These are phyloP conservation scores for Elegia similella DNA, from an alignment of 2,888 invertebrate genomes.

Conservation along the genomic window DNA sequence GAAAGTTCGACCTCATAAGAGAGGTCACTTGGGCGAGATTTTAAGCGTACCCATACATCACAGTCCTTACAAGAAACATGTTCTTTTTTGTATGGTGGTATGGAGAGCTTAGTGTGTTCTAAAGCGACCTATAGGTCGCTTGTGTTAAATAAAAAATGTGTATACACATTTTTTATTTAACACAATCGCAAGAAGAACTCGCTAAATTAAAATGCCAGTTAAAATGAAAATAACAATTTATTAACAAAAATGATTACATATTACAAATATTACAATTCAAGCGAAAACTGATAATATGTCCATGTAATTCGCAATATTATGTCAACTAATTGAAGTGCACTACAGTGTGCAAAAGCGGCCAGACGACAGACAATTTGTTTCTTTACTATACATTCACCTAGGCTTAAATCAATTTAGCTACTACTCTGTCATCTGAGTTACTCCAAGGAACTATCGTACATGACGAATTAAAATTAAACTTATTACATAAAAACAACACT, in stretches of 20 bases:
- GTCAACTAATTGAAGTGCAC: background rate
- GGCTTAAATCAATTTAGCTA: background rate
- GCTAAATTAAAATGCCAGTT: background rate
- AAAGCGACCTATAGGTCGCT: too few species aligned
- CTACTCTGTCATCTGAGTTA: background rate
- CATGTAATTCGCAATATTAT: background rate
- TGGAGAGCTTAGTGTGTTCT: too few species aligned
- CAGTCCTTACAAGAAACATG: too few species aligned
- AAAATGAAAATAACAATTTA: background rate
- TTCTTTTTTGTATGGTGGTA: too few species aligned
- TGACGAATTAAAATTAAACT: background rate
- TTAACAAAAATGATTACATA: background rate
- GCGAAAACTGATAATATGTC: background rate
- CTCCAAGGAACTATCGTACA: background rate
- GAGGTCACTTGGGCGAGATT: too few species aligned
- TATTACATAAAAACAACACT: background rate
- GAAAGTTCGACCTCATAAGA: too few species aligned
- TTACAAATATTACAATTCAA: background rate
- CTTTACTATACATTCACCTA: background rate
- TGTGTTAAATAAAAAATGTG: too few species aligned
- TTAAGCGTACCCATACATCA: too few species aligned
- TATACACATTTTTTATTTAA: too few species aligned
- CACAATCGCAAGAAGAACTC: too few species aligned
- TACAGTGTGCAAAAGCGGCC: background rate
- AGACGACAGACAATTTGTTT: background rate